Evolutionary conservation across 2,797 vertebrate species (phyloP), one percentile per base, ranked within the genome.

Genomic region (Protonibea diacanthus): DNA sequence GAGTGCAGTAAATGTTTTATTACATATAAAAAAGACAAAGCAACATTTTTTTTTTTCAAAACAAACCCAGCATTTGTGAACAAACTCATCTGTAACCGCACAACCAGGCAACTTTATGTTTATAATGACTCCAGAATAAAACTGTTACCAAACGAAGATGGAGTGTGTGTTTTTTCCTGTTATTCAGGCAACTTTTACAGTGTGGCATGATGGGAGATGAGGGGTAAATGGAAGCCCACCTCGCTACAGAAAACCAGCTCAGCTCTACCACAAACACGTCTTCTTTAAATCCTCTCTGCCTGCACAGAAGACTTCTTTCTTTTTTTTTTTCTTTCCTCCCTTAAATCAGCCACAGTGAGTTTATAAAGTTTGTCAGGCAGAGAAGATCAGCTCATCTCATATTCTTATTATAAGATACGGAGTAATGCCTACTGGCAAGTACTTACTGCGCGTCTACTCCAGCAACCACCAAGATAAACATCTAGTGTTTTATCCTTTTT

Each of bases 1-100:
- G 44, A 83, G 85, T 93, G 88, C 91, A 90, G 79, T 88, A 85
- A 81, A 88, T 90, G 74, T 87, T 93, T 94, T 90, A 93, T 94
- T 91, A 91, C 87, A 93, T 92, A 79, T 92, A 91, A 92, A 94
- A 93, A 93, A 88, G 80, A 92, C 79, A 86, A 87, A 86, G 86
- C 85, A 86, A 89, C 64, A 77, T 75, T 84, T 61, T 63, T 61
- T 62, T 61, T 62, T 70, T 61, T 56, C 42, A 73, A 90, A 93
- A 91, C 72, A 93, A 87, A 87, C 60, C 81, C 83, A 86, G 84
- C 86, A 86, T 85, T 86, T 86, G 78, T 83, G 74, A 89, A 85
- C 71, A 76, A 66, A 87, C 48, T 76, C 49, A 40, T 81, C 55
- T 82, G 56, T 71, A 88, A 85, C 62, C 0, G 9, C 58, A 86